A percentile compares a stretch with the other conserved stretches of the same genome.
phyloP scores from a whole-genome alignment of 2,888 invertebrate genomes.

The Mechanitis mazaeus region DNA sequence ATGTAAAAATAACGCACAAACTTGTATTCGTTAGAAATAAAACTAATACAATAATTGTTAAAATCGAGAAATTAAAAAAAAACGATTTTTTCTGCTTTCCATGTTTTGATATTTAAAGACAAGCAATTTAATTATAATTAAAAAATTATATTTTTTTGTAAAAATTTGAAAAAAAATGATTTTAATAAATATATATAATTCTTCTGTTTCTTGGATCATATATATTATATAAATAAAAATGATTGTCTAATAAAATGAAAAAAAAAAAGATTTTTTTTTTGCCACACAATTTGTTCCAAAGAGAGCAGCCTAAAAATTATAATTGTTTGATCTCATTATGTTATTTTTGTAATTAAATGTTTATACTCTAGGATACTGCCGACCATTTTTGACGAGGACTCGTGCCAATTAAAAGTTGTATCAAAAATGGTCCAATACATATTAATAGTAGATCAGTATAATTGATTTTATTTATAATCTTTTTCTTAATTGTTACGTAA shows the following conservation, averaged over 20 bases:
- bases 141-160: conserved; percentile 1
- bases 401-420: conserved; percentile 55
- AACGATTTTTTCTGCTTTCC: conserved; percentile 18
- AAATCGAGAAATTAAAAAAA: conserved; percentile 32
- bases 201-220: too few species aligned
- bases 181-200: too few species aligned
- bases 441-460: conserved; percentile 4
- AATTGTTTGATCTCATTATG: conserved; percentile 76
- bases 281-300: conserved; percentile 68
- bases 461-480: not conserved
- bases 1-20: conserved; percentile 21
- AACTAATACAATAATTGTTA: conserved; percentile 29
- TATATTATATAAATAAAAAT: too few species aligned
- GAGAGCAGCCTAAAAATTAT: conserved; percentile 75
- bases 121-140: conserved; percentile 12
- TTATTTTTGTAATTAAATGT: conserved; percentile 67
- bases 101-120: conserved; percentile 16
- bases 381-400: conserved; percentile 41
- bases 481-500: conserved; percentile 10
- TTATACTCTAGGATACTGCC: conserved; percentile 38
- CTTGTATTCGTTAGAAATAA: conserved; percentile 17
- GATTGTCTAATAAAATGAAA: too few species aligned
- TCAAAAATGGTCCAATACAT: conserved; percentile 30
- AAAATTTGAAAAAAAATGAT: too few species aligned
- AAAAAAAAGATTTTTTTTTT: conserved; percentile 19